Base-by-base conservation (phyloP, 2,113 vertebrate species). In the Lontra canadensis region DNA sequence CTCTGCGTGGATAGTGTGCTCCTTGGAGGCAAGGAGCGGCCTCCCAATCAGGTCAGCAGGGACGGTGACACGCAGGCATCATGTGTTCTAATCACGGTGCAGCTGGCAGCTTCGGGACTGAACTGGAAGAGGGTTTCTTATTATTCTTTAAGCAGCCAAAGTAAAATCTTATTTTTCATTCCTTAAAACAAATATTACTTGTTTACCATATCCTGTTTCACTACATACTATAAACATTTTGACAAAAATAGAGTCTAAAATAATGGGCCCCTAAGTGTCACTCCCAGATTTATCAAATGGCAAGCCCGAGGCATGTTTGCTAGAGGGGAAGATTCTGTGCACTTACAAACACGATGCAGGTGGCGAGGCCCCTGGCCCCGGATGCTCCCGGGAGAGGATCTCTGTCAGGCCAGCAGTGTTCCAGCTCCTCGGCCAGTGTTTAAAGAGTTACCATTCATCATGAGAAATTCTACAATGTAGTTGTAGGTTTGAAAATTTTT, bases 401-500 rank as follows among this genome's bases (percentile, higher is more conserved):
- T 2, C 26, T 20, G 0, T 13, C 36, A 3, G 13, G 18, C 7
- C 36, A 7, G 44, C 29, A 4, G 36, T 6, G 1, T 20, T 63
- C 73, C 26, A 25, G 6, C 2, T 79, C 57, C 55, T n/a, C 26
- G 3, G 14, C 13, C 42, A 91, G 20, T 5, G 34, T 73, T 86
- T 73, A 71, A 81, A 76, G 44, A 21, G 42, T 39, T 57, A 34
- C 59, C 88, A n/a, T 15, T 73, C 74, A n/a, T 63, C 17, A 36
- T 7, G 76, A 65, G 12, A 88, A 47, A 26, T 39, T 55, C 29
- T 10, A 63, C 63, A 52, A 67, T 20, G 3, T 17, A 73, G 91
- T 79, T 81, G 20, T 79, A 89, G 39, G 17, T 82, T 92, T 88
- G n/a, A 93, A 96, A 79, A n/a, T 4, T 44, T 93, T 93, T 89